Evolutionary conservation across 1,140 invertebrate species (phyloP), one percentile per base, ranked within the genome.

Genomic region (Drosophila santomea): DNA sequence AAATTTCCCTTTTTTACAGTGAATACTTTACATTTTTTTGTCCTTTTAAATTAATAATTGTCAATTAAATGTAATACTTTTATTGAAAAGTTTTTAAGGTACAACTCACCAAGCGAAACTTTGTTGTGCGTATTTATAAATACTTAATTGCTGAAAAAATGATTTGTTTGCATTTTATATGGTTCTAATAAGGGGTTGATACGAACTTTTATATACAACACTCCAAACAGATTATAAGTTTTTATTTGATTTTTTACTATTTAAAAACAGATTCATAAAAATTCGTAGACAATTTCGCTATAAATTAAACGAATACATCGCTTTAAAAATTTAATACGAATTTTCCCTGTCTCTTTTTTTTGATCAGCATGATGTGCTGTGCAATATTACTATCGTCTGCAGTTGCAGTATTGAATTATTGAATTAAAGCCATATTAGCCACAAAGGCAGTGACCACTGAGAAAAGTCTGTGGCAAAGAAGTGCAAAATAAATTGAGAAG

Each of bases 401-500:
- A 62, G 32, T n/a, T 55, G 57, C 64, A 57, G 12, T 4, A n/a
- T 6, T n/a, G 12, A 71, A 36, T 69, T 57, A 25, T 69, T 39
- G 38, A 50, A 71, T 28, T 41, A 71, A 25, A 41, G 36, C n/a
- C 14, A 15, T 25, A 43, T 43, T 35, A 50, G n/a, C 44, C 28
- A 20, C 44, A 72, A 45, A 56, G 50, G 10, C 17, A 6, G n/a
- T 17, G 20, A 47, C 5, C 28, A 36, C 44, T 20, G 25, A 14
- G 20, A 25, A 39, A 12, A 43, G 4, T 44, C n/a, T 17, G 25
- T 8, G 4, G 10, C n/a, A 36, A 8, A 20, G 12, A 71, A 71
- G 67, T 71, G 51, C 25, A 58, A 17, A 71, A 58, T 48, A 71
- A 71, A 69, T 41, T 39, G 35, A 36, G 15, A 57, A 7, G 67